Percentiles rank a stretch among this genome's conserved stretches.
These are phyloP conservation scores for Electrona antarctica DNA, from an alignment of 2,113 vertebrate genomes.

Conservation along the genomic window DNA sequence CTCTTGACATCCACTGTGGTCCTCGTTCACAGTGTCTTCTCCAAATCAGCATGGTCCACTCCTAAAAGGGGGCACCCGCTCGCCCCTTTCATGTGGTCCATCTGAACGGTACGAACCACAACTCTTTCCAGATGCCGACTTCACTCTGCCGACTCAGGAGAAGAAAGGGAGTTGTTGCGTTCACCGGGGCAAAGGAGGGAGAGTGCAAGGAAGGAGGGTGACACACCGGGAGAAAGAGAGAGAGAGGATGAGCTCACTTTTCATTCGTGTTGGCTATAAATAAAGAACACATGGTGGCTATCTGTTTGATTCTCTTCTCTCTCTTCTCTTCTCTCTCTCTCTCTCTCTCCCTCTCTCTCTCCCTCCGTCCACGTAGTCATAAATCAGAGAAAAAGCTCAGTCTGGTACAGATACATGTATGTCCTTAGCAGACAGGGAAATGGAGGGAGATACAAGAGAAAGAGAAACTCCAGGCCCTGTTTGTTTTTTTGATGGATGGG, in stretches of 20 bases:
- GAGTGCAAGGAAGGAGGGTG: conserved; percentile 51
- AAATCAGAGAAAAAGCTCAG: conserved; percentile 66
- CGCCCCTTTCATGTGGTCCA: conserved; percentile 55
- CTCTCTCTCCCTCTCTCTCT: no score
- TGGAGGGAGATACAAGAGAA: conserved; percentile 41
- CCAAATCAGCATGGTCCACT: conserved; percentile 25
- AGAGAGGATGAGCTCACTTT: conserved; percentile 79
- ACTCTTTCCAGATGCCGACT: conserved; percentile 72
- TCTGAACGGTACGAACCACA: conserved; percentile 45
- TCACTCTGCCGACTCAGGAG: conserved; percentile 33
- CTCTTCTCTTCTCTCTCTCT: no score
- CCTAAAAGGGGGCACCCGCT: conserved; percentile 30
- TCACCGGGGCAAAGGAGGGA: conserved; percentile 13
- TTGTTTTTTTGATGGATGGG: conserved; percentile 43
- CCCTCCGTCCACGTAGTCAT: no score
- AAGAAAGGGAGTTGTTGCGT: conserved; percentile 19
- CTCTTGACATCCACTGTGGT: conserved; percentile 53
- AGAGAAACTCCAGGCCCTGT: conserved; percentile 52
- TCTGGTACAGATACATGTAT: conserved; percentile 50
- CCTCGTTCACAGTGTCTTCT: conserved; percentile 31
- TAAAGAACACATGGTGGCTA: conserved; percentile 79
- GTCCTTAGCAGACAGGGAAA: conserved; percentile 58
- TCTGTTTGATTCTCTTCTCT: conserved; percentile 72
- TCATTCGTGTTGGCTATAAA: conserved; percentile 78
- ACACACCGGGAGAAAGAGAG: conserved; percentile 49